phyloP scores from a whole-genome alignment of 2,113 vertebrate genomes.

The Nothocercus julius region DNA sequence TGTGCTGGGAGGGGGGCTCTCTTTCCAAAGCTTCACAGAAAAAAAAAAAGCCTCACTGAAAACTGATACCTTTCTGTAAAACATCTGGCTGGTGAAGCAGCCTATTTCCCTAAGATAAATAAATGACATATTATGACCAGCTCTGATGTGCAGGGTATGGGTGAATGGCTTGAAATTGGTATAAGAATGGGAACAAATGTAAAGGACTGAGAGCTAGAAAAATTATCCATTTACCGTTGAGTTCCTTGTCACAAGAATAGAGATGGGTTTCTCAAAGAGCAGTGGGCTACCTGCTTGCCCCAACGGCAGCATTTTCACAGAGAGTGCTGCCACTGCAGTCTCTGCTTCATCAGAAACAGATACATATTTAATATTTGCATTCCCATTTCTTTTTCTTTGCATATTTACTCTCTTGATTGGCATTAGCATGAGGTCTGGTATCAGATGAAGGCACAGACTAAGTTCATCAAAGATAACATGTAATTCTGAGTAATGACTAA shows the following conservation, averaged over 20 bases:
- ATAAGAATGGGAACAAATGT: constrained; percentile 50
- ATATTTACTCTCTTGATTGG: constrained; percentile 59
- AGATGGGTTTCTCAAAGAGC: neutral
- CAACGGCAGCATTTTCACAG: neutral
- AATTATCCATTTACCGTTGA: constrained; percentile 3
- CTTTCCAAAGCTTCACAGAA: neutral
- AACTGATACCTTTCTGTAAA: neutral
- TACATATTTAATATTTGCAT: neutral
- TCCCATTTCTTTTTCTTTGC: constrained; percentile 2
- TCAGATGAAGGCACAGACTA: constrained; percentile 57
- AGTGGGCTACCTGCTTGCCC: neutral
- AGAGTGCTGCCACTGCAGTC: neutral
- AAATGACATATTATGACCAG: neutral
- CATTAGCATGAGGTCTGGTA: constrained; percentile 53
- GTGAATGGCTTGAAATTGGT: constrained; percentile 14
- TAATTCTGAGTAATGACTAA: constrained; percentile 70
- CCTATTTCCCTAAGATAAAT: constrained; percentile 30
- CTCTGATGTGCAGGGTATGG: constrained; percentile 20
- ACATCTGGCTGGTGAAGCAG: neutral
- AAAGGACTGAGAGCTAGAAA: neutral
- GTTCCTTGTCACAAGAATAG: constrained; percentile 33
- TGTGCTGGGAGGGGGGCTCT: neutral
- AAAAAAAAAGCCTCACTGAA: neutral
- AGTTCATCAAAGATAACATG: constrained; percentile 73
- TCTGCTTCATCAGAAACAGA: neutral